Evolutionary conservation across 2,888 invertebrate species (phyloP), one percentile per base, ranked within the genome.

Genomic region (Heliconius cydno): DNA sequence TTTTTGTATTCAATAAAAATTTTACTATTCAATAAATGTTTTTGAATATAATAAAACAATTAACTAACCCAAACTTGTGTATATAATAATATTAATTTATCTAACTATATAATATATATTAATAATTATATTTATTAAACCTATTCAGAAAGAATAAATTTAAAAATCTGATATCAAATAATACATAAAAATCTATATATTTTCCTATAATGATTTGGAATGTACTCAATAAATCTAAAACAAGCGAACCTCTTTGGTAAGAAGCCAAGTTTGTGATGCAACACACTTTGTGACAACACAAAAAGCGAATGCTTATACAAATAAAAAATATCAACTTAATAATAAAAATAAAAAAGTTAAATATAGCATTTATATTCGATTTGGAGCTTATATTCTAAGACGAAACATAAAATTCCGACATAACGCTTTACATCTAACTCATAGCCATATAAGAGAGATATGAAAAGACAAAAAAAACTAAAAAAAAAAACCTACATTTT

Each of bases 281-380:
- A 78, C 74, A 82, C 73, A 79, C 77, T 82, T 84, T 84, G 84
- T 83, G 84, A 84, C 83, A 72, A 80, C 79, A 80, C 76, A 77
- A 28, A 77, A 38, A 77, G 25, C 65, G 46, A 74, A 68, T 25
- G 46, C 34, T 52, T 34, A 65, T 25, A 25, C 9, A 30, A 30
- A 46, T 15, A 70, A 19, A 66, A 68, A 30, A 34, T 4, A 34
- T 60, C 13, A 65, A 28, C 57, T 63, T 65, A 65, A 63, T 10
- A 46, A 65, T 25, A 38, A 63, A 75, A 63, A 63, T 60, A 74
- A 52, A n/a, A 10, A 30, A 38, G 9, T 30, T 52, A 72, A 52
- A 72, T 72, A 75, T 75, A 75, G 41, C 52, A 57, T 25, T 74
- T 63, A 65, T 75, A 75, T 75, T 75, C 75, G 75, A 75, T 75